Evolutionary conservation across 2,113 vertebrate genomes (phyloP), one percentile per base, ranked within the genome.

Genomic region (Prunella himalayana): DNA sequence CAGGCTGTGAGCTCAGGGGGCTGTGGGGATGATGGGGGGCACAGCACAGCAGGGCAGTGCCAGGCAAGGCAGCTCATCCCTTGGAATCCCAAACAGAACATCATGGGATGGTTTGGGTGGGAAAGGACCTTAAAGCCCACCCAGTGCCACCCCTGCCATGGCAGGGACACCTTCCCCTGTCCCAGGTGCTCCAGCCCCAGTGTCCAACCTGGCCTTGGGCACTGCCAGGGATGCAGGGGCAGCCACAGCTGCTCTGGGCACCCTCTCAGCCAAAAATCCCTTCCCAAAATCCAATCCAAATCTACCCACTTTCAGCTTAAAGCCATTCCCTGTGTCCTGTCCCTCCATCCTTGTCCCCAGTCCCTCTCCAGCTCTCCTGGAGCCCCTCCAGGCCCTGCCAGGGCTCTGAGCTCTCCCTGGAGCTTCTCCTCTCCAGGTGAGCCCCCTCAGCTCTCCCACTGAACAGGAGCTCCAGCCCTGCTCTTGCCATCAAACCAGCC

Each of bases 221-320:
- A 59, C 64, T 69, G 18, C 53, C 79, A 81, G 79, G 76, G 76
- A 65, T 79, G 16, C 69, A 72, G 76, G 79, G 35, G 28, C 64
- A 57, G n/a, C 42, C 64, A 3, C 78, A 59, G 64, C 79, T 50
- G 3, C 39, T 54, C 76, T 65, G 76, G 37, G 33, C 33, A 54
- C 50, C 49, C 50, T n/a, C n/a, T n/a, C n/a, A n/a, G n/a, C n/a
- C n/a, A n/a, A n/a, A n/a, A n/a, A n/a, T n/a, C n/a, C n/a, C n/a
- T n/a, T n/a, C n/a, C n/a, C n/a, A n/a, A n/a, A n/a, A n/a, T 60
- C 31, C 31, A 28, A 80, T 11, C 39, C 0, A 25, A 0, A 1
- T 0, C 47, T 8, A 0, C 11, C 15, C 37, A 0, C 4, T 22
- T 1, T 0, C 47, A 63, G 9, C 2, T 2, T 0, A 1, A 2